Evolutionary conservation across 2,888 invertebrate species (phyloP), one percentile per base, ranked within the genome.

Genomic region (Timema cristinae): DNA sequence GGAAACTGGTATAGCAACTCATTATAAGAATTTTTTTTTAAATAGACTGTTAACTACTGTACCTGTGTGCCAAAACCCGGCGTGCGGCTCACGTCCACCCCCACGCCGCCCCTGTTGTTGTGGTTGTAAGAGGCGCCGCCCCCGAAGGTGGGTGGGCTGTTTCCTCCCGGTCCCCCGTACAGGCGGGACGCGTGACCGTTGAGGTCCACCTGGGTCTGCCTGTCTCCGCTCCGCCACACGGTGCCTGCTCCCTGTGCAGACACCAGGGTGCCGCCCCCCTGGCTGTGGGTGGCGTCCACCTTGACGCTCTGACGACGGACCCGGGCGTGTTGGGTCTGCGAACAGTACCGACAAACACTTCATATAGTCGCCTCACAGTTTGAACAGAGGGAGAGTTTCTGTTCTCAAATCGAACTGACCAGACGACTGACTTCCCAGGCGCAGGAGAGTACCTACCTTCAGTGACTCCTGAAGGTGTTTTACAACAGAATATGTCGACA

Each of bases 11-110:
- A 32, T 32, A 32, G 32, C 1, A 32, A 32, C 32, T 32, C 32
- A 32, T 32, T 32, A 32, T 32, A 32, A 32, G 4, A n/a, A n/a
- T n/a, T n/a, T n/a, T 32, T 32, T 32, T 32, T 32, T 32, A 2
- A 32, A 32, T 32, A 32, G 32, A 32, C 32, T 32, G 32, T 32
- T 32, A 1, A 32, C 32, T 32, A 32, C 4, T 32, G 32, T 32
- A 50, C 32, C 52, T 68, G 68, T 16, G 68, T 68, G 50, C 68
- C 68, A n/a, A 50, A 13, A 9, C 59, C 59, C 68, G 68, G 68
- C 51, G 68, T 68, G 50, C 68, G 49, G 32, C 51, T 68, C 15
- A 68, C 50, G 50, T 68, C 68, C 7, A 68, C 68, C 50, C n/a
- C 68, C 9, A 16, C 68, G 50, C 51, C 7, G 32, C 68, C 68